phyloP scores from a whole-genome alignment of 2,797 vertebrate genomes.

The Limosa lapponica region DNA sequence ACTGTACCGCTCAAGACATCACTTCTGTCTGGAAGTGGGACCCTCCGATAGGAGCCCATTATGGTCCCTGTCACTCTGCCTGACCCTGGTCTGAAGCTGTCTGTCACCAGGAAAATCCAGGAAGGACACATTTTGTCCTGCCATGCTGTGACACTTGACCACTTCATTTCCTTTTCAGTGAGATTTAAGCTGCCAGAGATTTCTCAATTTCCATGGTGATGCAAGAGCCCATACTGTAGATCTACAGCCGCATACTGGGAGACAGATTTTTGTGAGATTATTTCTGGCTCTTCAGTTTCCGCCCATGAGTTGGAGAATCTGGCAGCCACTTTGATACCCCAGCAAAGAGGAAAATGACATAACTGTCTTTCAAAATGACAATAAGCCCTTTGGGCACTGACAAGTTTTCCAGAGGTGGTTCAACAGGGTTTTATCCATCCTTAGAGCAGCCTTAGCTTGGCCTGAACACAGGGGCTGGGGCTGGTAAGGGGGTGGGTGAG shows the following conservation, averaged over 20 bases:
- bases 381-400: neutral
- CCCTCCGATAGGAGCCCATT: neutral
- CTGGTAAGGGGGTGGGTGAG: neutral
- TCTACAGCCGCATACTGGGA: neutral
- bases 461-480: accelerated
- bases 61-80: neutral
- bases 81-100: neutral
- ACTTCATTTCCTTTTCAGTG: neutral
- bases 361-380: neutral
- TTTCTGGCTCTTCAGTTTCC: neutral
- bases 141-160: neutral
- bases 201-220: conserved; percentile 25
- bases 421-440: neutral
- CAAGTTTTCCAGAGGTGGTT: neutral
- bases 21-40: neutral
- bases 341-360: neutral
- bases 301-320: neutral
- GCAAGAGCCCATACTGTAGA: neutral
- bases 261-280: neutral
- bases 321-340: neutral
- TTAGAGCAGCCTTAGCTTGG: neutral
- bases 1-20: neutral
- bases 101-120: neutral
- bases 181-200: neutral
- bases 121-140: neutral